Conservation (phyloP, 2,888 invertebrate species). For the Amblyjoppa fuscipennis region DNA sequence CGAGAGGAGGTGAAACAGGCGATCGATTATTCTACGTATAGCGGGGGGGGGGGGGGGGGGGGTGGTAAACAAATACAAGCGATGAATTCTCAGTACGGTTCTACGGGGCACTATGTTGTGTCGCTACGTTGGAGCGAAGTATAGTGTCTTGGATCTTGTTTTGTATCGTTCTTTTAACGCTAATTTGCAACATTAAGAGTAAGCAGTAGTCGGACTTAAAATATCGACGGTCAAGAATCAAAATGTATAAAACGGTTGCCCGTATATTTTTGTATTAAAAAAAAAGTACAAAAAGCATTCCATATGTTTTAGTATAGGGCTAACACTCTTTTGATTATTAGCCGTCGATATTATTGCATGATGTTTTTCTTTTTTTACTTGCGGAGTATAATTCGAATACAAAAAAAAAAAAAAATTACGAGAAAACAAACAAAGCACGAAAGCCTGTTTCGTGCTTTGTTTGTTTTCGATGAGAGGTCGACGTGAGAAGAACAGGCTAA, state of each 20-base stretch:
- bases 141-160: too few species aligned
- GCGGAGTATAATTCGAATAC: not conserved
- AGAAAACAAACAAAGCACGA: not conserved
- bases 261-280: too few species aligned
- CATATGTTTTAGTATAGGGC: too few species aligned
- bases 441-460: slow-evolving; percentile 11
- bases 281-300: not conserved
- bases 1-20: not conserved
- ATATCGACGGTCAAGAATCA: too few species aligned
- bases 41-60: not conserved
- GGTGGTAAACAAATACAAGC: not conserved
- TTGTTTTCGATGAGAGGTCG: not conserved
- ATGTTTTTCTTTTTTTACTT: not conserved
- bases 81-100: not conserved
- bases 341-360: not conserved
- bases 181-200: too few species aligned
- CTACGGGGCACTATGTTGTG: too few species aligned
- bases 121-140: too few species aligned
- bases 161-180: too few species aligned
- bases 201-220: too few species aligned
- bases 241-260: too few species aligned
- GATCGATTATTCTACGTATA: not conserved
- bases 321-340: too few species aligned
- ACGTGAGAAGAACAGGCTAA: slow-evolving; percentile 28
- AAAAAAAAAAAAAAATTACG: not conserved